phyloP scores from a whole-genome alignment of 1,140 invertebrate species.

The Euwallacea similis region DNA sequence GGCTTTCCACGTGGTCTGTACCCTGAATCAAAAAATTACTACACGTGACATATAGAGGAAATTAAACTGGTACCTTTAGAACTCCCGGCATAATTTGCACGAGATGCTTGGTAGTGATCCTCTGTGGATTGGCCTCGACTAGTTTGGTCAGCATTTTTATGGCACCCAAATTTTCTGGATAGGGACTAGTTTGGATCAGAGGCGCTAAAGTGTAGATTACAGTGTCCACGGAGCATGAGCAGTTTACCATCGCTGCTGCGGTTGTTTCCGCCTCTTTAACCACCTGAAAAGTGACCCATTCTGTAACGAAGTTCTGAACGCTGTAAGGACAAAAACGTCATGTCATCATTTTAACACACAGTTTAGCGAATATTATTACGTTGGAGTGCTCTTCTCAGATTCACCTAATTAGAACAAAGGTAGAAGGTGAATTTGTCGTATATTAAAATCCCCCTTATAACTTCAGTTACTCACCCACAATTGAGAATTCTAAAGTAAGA shows the following conservation, averaged over 20 bases:
- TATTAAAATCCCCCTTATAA: too few species aligned
- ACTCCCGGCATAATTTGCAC: constrained; percentile 84
- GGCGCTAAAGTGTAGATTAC: constrained; percentile 63
- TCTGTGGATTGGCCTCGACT: constrained; percentile 68
- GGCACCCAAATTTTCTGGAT: constrained; percentile 85
- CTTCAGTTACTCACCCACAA: too few species aligned
- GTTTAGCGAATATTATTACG: too few species aligned
- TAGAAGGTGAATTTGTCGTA: too few species aligned
- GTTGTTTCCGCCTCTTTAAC: constrained; percentile 50
- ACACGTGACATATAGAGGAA: not conserved
- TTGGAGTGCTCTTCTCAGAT: too few species aligned
- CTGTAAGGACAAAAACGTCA: too few species aligned
- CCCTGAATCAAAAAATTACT: constrained; percentile 59
- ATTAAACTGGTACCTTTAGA: constrained; percentile 64
- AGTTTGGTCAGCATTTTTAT: constrained; percentile 92
- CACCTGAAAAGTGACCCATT: constrained; percentile 42
- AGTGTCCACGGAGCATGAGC: constrained; percentile 52
- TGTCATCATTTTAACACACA: too few species aligned
- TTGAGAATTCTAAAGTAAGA: too few species aligned
- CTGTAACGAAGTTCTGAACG: too few species aligned
- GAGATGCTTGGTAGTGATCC: constrained; percentile 74
- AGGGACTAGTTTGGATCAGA: constrained; percentile 82
- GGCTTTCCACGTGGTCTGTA: constrained; percentile 84
- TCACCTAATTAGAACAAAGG: too few species aligned
- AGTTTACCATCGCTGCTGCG: constrained; percentile 45